Percentiles rank a stretch among this genome's conserved stretches.
These are phyloP conservation scores for Eublepharis macularius DNA, from an alignment of 2,113 vertebrate genomes.

Conservation along the genomic window DNA sequence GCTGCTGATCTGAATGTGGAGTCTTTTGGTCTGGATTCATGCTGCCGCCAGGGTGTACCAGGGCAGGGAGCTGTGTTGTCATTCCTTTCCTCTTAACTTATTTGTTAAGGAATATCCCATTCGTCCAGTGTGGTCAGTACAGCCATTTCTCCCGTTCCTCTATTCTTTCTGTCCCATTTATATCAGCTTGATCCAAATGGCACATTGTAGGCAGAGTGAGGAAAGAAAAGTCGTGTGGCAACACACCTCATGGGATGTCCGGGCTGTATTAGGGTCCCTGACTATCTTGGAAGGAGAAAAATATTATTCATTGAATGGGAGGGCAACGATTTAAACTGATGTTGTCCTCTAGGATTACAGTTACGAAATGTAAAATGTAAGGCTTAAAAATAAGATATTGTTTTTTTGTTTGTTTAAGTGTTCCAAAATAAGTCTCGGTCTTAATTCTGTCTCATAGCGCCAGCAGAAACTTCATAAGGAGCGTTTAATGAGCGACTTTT, in stretches of 20 bases:
- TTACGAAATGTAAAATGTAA: not conserved
- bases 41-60: not conserved
- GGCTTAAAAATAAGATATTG: not conserved
- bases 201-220: not conserved
- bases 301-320: not conserved
- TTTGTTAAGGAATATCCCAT: not conserved
- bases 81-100: not conserved
- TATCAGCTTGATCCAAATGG: not conserved
- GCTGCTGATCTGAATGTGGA: not conserved
- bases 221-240: not conserved
- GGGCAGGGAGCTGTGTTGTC: not conserved
- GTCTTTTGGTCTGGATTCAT: not conserved
- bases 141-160: not conserved
- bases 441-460: constrained; percentile 75
- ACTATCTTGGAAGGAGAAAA: not conserved
- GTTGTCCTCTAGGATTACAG: not conserved
- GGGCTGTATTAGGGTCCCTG: not conserved
- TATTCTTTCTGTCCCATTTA: not conserved
- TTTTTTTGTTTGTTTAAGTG: too few species aligned
- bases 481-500: constrained; percentile 96
- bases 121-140: not conserved
- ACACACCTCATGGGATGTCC: not conserved
- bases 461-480: constrained; percentile 96
- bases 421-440: not conserved
- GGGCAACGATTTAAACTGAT: not conserved